These are phyloP conservation scores for Falcaria lacertinaria DNA, from an alignment of 2,888 invertebrate genomes.

Conservation along the genomic window DNA sequence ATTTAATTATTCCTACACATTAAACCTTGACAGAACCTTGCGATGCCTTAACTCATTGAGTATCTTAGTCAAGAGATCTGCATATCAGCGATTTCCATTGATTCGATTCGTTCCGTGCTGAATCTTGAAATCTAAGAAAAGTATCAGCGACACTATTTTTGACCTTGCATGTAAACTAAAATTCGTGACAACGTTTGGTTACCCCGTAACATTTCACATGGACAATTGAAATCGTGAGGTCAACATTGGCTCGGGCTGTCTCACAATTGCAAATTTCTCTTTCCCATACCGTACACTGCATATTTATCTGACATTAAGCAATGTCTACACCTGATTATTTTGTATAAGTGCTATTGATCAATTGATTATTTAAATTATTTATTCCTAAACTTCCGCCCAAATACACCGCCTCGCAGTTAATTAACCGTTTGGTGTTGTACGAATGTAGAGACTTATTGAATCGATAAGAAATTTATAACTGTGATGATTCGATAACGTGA, in stretches of 20 bases:
- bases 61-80: neutral
- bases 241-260: conserved; percentile 68
- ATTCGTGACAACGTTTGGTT: conserved; percentile 75
- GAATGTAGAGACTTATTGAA: neutral
- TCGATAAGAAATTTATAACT: neutral
- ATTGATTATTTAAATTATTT: neutral
- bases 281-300: conserved; percentile 66
- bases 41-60: neutral
- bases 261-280: conserved; percentile 71
- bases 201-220: conserved; percentile 73
- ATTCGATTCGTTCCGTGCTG: conserved; percentile 7
- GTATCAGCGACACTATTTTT: conserved; percentile 58
- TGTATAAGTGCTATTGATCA: conserved; percentile 22
- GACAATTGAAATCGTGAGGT: conserved; percentile 79
- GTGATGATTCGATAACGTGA: neutral
- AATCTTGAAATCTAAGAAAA: conserved; percentile 32
- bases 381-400: neutral
- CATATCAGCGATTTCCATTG: neutral
- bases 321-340: conserved; percentile 41
- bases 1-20: neutral
- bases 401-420: neutral
- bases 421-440: neutral
- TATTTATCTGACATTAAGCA: conserved; percentile 56
- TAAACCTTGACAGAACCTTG: neutral
- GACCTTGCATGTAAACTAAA: conserved; percentile 74